These are phyloP conservation scores for Biston stratarius DNA, from an alignment of 2,888 invertebrate genomes.

Conservation along the genomic window DNA sequence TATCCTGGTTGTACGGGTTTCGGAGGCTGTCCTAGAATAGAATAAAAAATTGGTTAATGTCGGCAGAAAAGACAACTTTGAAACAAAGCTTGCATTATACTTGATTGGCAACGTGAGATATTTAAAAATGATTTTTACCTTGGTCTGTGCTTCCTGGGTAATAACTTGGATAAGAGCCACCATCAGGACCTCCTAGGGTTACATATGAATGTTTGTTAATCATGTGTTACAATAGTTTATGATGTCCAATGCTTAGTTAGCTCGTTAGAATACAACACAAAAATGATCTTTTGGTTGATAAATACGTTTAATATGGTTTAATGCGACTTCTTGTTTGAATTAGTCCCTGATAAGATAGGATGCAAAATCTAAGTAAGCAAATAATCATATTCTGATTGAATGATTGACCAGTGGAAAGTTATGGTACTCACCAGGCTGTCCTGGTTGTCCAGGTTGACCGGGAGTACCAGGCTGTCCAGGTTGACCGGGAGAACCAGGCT, in stretches of 20 bases:
- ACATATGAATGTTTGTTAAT: not conserved
- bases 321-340: too few species aligned
- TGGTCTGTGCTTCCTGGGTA: slow-evolving; percentile 56
- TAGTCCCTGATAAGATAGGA: too few species aligned
- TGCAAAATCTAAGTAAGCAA: too few species aligned
- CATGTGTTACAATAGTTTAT: not conserved
- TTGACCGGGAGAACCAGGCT: slow-evolving; percentile 47
- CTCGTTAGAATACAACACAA: not conserved
- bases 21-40: slow-evolving; percentile 28
- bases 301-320: too few species aligned
- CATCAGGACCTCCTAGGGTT: slow-evolving; percentile 1
- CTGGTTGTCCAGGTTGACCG: not conserved
- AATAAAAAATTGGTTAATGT: too few species aligned
- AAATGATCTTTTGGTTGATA: too few species aligned
- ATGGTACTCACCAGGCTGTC: not conserved
- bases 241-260: not conserved
- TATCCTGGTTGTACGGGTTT: slow-evolving; percentile 45
- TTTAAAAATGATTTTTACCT: too few species aligned
- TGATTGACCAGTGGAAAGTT: too few species aligned
- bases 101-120: too few species aligned
- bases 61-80: too few species aligned
- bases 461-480: slow-evolving; percentile 35
- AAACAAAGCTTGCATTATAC: too few species aligned
- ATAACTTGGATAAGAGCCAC: slow-evolving; percentile 38
- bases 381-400: too few species aligned